Percentiles rank a stretch among this genome's conserved stretches.
These are phyloP conservation scores for Eupithecia subfuscata DNA, from an alignment of 2,888 invertebrate species.

Conservation along the genomic window DNA sequence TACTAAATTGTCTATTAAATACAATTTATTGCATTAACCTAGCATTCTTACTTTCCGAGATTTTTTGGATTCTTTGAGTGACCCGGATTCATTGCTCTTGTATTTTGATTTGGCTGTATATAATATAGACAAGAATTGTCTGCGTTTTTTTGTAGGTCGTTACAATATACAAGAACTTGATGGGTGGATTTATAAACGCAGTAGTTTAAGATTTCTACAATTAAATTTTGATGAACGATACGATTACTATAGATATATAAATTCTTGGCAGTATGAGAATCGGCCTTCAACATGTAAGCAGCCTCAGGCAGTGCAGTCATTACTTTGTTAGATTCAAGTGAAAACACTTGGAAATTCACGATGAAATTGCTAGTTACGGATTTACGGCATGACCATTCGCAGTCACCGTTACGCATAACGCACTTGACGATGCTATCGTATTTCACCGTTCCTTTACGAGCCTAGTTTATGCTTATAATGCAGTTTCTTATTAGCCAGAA, in stretches of 20 bases:
- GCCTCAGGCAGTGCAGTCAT: constrained; percentile 63
- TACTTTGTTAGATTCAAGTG: constrained; percentile 76
- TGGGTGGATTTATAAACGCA: not conserved
- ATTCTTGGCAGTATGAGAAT: not conserved
- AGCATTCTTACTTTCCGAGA: no score
- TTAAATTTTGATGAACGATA: not conserved
- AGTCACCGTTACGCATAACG: constrained; percentile 57
- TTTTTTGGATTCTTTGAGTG: no score
- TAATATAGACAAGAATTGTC: not conserved
- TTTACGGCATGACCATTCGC: constrained; percentile 55
- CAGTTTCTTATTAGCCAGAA: constrained; percentile 18
- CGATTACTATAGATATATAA: not conserved
- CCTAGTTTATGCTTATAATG: constrained; percentile 28
- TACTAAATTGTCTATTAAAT: no score
- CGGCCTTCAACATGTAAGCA: constrained; percentile 15
- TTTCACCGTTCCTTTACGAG: constrained; percentile 52
- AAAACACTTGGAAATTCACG: constrained; percentile 73
- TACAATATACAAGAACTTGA: not conserved
- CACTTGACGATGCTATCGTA: constrained; percentile 54
- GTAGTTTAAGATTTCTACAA: not conserved
- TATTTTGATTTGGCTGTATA: not conserved
- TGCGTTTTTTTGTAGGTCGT: not conserved
- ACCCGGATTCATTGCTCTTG: no score
- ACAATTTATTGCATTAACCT: no score
- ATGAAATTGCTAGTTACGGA: constrained; percentile 69